These are phyloP conservation scores for Cerastoderma edule DNA, from an alignment of 2,888 invertebrate genomes.

Conservation along the genomic window DNA sequence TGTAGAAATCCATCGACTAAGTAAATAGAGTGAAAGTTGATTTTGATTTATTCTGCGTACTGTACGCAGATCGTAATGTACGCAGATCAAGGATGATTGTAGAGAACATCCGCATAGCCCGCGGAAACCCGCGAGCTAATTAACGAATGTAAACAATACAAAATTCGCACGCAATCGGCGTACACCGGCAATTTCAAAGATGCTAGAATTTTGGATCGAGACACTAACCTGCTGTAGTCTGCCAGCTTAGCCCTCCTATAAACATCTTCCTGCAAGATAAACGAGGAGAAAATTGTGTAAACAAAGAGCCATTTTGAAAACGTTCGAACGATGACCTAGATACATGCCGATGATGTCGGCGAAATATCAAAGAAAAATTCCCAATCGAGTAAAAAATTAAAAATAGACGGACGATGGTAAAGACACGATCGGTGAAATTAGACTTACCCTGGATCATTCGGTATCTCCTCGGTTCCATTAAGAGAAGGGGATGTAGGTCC, in stretches of 20 bases:
- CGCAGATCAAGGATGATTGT: background rate
- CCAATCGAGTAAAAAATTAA: constrained; percentile 54
- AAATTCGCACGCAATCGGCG: constrained; percentile 24
- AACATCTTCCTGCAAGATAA: constrained; percentile 98
- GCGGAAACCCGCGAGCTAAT: constrained; percentile 53
- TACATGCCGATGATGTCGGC: constrained; percentile 63
- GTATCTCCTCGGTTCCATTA: constrained; percentile 88
- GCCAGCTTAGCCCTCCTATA: constrained; percentile 99
- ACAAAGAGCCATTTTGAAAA: constrained; percentile 61
- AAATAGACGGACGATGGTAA: constrained; percentile 81
- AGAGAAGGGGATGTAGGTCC: constrained; percentile 71
- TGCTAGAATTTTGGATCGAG: constrained; percentile 13
- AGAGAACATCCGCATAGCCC: constrained; percentile 36
- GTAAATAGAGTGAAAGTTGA: background rate
- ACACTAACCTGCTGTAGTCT: constrained; percentile 98
- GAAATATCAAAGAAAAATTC: constrained; percentile 53
- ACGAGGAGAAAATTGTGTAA: constrained; percentile 82
- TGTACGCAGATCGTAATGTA: too few species aligned
- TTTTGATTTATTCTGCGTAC: too few species aligned
- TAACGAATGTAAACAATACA: constrained; percentile 58
- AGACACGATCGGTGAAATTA: constrained; percentile 78
- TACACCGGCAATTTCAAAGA: constrained; percentile 29
- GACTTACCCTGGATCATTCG: constrained; percentile 96
- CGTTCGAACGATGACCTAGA: constrained; percentile 67
- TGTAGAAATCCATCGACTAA: too few species aligned